Evolutionary conservation across 2,888 invertebrate species (phyloP).

Genomic region (Caenorhabditis afra): DNA sequence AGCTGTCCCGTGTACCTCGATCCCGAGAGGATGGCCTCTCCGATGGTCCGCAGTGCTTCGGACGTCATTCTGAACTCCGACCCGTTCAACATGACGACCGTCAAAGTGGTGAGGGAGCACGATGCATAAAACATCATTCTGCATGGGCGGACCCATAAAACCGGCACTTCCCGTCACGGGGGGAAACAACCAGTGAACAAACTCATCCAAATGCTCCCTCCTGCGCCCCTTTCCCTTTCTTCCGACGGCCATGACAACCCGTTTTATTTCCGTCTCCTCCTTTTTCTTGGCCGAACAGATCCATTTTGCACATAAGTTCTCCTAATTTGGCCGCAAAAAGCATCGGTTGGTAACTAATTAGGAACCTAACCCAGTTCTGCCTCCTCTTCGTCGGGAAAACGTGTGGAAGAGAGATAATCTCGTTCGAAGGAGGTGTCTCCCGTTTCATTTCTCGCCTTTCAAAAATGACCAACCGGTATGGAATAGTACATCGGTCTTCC

Average conservation of each 20-base stretch:
- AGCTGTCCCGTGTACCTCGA: constrained; percentile 32
- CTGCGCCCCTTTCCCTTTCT: constrained; percentile 16
- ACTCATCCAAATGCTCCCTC: constrained; percentile 39
- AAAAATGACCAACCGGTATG: constrained; percentile 53
- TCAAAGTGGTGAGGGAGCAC: constrained; percentile 14
- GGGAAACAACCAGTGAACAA: constrained; percentile 32
- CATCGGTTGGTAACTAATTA: constrained; percentile 49
- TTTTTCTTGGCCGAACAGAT: constrained; percentile 3
- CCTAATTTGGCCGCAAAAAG: constrained; percentile 11
- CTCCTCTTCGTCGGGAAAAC: background rate
- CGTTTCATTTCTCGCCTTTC: constrained; percentile 8
- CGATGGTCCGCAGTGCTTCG: constrained; percentile 55
- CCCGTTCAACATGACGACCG: constrained; percentile 16
- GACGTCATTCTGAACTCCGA: constrained; percentile 44
- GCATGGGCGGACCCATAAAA: constrained; percentile 35
- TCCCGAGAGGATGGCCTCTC: constrained; percentile 28
- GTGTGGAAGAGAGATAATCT: background rate
- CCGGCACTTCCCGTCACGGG: constrained; percentile 7
- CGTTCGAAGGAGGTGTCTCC: background rate
- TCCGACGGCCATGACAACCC: constrained; percentile 45
- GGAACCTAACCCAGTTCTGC: constrained; percentile 50
- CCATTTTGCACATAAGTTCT: constrained; percentile 44
- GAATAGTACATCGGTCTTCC: constrained; percentile 23
- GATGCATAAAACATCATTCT: constrained; percentile 28
- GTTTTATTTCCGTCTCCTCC: constrained; percentile 15